Evolutionary conservation across 2,113 vertebrate genomes (phyloP), one percentile per base, ranked within the genome.

Genomic region (Neomonachus schauinslandi): DNA sequence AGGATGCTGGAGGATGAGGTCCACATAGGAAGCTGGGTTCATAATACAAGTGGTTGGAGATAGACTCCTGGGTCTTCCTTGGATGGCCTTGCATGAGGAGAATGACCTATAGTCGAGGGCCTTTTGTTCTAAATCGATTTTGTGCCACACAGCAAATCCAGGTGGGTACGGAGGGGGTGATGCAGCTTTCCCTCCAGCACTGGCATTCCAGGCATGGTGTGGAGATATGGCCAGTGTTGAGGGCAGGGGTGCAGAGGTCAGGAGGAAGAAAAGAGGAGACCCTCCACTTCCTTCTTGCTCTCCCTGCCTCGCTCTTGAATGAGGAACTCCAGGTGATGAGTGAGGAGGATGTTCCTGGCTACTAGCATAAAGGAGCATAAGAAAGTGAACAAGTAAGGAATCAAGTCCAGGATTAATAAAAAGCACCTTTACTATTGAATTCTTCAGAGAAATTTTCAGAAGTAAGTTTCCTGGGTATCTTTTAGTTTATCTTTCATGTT

Each of bases 401-500:
- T 14, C 49, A 94, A 96, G 74, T 55, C 72, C 42, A 86, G 92
- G 59, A 86, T 86, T 93, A 95, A 96, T 91, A 63, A 74, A 95
- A 97, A 97, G 61, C 95, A 93, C 84, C 94, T 93, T 94, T 80
- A 74, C 76, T 83, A 16, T 57, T 83, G 85, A 94, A 67, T 94
- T 96, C 57, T 86, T 96, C 51, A 76, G 72, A 93, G 95, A 95
- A 92, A 86, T 89, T 93, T 95, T 95, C 79, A 89, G 81, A 97
- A 95, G 89, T 94, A 86, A 97, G 95, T 97, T 95, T 97, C 77
- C 51, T 83, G 39, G 72, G 79, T 80, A 95, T 83, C 95, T 95
- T 97, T 92, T 91, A 95, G 95, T 86, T 97, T 97, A 71, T 97
- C 92, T 97, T 96, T 95, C 89, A 84, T 28, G 49, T 67, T 86